Conservation (phyloP, 2,888 invertebrate genomes). For the Diaphora mendica region DNA sequence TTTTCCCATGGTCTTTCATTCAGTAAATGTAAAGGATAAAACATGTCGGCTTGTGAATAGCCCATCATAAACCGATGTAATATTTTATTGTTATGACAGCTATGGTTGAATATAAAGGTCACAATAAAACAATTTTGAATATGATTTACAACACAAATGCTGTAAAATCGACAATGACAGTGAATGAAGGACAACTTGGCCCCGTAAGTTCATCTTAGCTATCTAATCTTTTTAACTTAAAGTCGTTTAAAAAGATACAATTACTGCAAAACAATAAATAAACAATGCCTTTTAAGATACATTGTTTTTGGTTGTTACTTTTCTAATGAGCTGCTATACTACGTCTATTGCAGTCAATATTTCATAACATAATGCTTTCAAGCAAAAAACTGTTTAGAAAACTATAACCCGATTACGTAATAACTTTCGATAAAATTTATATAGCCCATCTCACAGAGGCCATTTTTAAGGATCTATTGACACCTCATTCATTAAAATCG, state of each 20-base stretch:
- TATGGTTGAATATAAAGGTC: background rate
- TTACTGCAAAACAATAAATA: background rate
- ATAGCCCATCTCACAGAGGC: too few species aligned
- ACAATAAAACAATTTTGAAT: background rate
- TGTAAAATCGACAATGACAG: background rate
- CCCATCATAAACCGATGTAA: constrained; percentile 31
- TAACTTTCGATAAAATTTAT: too few species aligned
- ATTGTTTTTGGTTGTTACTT: background rate
- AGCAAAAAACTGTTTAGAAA: too few species aligned
- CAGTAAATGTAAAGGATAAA: constrained; percentile 29
- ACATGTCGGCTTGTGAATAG: constrained; percentile 25
- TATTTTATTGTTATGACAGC: constrained; percentile 25
- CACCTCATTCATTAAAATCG: too few species aligned
- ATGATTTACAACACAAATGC: background rate
- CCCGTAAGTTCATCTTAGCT: too few species aligned
- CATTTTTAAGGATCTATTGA: too few species aligned
- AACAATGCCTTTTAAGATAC: background rate
- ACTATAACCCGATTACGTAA: too few species aligned
- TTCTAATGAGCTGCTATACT: background rate
- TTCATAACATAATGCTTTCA: constrained; percentile 1
- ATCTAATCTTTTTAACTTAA: too few species aligned
- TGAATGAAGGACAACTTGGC: too few species aligned
- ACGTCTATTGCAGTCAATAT: background rate
- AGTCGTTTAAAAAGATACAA: background rate
- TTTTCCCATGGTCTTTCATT: background rate